Conservation (phyloP, 1,140 invertebrate genomes). For the Drosophila micromelanica region DNA sequence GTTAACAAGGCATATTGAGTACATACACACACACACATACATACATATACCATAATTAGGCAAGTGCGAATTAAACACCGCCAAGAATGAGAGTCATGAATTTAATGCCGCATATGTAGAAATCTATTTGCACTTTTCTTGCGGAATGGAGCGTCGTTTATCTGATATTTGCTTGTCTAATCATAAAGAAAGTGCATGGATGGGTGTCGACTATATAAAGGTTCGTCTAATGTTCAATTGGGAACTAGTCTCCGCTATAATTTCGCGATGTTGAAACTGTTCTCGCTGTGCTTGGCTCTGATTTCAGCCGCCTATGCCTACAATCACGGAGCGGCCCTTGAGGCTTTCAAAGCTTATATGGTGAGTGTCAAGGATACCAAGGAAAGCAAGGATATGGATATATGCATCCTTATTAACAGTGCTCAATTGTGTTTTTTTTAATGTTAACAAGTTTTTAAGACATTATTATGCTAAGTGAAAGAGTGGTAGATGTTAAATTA, state of each 20-base stretch:
- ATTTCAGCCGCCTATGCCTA: constrained; percentile 21
- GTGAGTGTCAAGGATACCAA: constrained; percentile 31
- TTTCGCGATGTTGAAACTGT: constrained; percentile 53
- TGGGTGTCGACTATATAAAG: constrained; percentile 34
- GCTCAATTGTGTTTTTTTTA: no score
- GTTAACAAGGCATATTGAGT: constrained; percentile 19
- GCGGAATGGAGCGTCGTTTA: constrained; percentile 49
- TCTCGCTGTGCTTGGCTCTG: constrained; percentile 41
- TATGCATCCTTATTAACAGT: no score
- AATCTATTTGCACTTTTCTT: constrained; percentile 79
- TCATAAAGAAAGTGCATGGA: constrained; percentile 57
- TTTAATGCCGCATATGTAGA: constrained; percentile 45
- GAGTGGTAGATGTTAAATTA: no score
- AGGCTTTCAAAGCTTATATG: constrained; percentile 48
- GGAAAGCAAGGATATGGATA: neutral
- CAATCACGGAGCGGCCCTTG: constrained; percentile 57
- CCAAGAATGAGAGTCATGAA: constrained; percentile 33
- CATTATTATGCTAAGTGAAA: no score
- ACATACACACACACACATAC: neutral
- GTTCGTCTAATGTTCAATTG: constrained; percentile 1
- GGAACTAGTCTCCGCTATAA: constrained; percentile 20
- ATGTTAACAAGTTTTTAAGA: no score
- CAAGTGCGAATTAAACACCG: constrained; percentile 56
- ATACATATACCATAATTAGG: constrained; percentile 32
- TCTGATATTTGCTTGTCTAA: constrained; percentile 62